Base-by-base conservation (phyloP, 2,797 vertebrate species). In the Ibycter americanus region DNA sequence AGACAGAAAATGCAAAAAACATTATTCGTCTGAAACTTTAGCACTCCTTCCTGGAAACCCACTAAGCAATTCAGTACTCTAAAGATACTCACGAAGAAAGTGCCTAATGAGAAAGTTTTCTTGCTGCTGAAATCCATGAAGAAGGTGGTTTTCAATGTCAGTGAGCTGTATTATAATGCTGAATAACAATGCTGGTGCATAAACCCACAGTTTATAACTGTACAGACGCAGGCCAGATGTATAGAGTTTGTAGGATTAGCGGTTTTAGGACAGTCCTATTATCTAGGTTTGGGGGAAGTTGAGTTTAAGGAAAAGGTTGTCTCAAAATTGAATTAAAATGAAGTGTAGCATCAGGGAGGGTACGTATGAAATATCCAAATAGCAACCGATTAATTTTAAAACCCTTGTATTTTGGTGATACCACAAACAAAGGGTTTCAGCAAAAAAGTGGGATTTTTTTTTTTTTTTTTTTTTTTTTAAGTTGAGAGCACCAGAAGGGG, bases 101-200 rank as follows among this genome's bases (percentile, higher is more conserved):
- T 70, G 72, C 27, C 61, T 92, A 76, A 87, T 81, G 82, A 95
- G 87, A 95, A 92, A 92, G 78, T 88, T 91, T 87, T 68, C 54
- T 47, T 81, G 42, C 79, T 91, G 68, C 65, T 78, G 79, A 83
- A 93, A 81, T 83, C 47, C 58, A 29, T 3, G 15, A 51, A 47
- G 61, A 95, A 96, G 62, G 87, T 93, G 79, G 61, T 91, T 97
- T 91, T 96, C 89, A 92, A 36, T 94, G 94, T 90, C 96, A 93
- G 61, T 26, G 56, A 62, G 49, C 65, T 86, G 46, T 91, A 44
- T 89, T 80, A n/a, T 36, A 54, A 63, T 80, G 82, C 94, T 94
- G 87, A 89, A 20, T 78, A 73, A 19, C n/a, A 80, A 20, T 74
- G 23, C 21, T 4, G n/a, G 27, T 93, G 85, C 34, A 52, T 90